phyloP scores from a whole-genome alignment of 2,113 vertebrate species.

The Protobothrops flavoviridis region DNA sequence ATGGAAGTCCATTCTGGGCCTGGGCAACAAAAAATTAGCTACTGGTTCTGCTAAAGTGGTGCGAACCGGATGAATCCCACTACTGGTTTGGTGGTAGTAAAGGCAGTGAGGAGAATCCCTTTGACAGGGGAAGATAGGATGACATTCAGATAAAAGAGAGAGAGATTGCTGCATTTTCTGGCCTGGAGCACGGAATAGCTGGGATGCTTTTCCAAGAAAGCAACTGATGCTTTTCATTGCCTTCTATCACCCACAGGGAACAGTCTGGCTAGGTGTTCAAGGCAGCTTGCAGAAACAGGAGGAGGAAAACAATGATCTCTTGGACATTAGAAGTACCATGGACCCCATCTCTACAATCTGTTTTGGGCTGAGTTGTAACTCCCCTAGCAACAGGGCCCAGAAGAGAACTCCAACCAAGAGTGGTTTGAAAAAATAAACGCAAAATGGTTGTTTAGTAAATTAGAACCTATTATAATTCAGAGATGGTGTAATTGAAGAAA shows the following conservation, averaged over 20 bases:
- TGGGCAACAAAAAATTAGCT: too few relatives aligned
- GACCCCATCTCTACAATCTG: background rate
- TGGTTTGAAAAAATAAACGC: background rate
- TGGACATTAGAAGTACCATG: background rate
- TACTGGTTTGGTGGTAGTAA: background rate
- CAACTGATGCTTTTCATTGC: background rate
- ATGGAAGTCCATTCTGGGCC: too few relatives aligned
- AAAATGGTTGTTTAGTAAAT: background rate
- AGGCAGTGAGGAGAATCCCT: background rate
- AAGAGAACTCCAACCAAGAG: background rate
- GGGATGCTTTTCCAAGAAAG: background rate
- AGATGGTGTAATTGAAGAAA: background rate
- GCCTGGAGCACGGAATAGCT: background rate
- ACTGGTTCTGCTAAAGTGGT: too few relatives aligned
- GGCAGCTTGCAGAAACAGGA: background rate
- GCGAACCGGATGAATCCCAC: too few relatives aligned
- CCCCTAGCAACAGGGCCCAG: background rate
- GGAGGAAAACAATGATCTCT: background rate
- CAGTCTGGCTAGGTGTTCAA: background rate
- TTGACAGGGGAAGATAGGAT: background rate
- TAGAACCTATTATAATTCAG: background rate
- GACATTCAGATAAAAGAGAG: background rate
- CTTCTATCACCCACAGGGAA: background rate
- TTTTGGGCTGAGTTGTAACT: background rate
- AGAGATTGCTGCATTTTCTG: background rate